Evolutionary conservation across 2,797 vertebrate species (phyloP).

Genomic region (Pristis pectinata): DNA sequence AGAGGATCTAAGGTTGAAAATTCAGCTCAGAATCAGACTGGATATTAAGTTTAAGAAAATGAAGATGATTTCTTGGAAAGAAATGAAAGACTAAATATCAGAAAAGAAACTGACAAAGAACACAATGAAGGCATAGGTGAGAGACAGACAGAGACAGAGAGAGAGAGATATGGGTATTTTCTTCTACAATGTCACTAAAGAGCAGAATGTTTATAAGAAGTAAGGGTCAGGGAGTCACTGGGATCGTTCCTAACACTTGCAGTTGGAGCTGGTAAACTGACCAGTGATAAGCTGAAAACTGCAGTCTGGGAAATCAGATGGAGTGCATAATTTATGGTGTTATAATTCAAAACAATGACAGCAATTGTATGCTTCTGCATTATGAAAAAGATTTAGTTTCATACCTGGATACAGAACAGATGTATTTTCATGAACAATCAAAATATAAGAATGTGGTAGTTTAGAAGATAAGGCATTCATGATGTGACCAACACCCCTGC

Average conservation of each 20-base stretch:
- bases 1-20: neutral
- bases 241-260: neutral
- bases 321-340: neutral
- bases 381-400: neutral
- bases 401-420: neutral
- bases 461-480: neutral
- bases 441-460: neutral
- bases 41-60: neutral
- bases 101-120: neutral
- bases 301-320: neutral
- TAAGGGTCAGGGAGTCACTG: no score
- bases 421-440: neutral
- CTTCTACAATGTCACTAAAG: neutral
- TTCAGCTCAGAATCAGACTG: neutral
- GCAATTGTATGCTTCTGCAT: neutral
- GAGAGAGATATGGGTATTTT: no score
- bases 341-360: neutral
- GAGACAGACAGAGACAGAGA: no score
- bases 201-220: neutral
- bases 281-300: neutral
- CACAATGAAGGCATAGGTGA: neutral
- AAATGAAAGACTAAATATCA: neutral
- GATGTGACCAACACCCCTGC: neutral
- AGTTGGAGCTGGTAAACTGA: neutral
- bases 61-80: neutral